Conservation (phyloP, 53 echinoderm and acorn worm genomes). For the Mesocentrotus franciscanus region DNA sequence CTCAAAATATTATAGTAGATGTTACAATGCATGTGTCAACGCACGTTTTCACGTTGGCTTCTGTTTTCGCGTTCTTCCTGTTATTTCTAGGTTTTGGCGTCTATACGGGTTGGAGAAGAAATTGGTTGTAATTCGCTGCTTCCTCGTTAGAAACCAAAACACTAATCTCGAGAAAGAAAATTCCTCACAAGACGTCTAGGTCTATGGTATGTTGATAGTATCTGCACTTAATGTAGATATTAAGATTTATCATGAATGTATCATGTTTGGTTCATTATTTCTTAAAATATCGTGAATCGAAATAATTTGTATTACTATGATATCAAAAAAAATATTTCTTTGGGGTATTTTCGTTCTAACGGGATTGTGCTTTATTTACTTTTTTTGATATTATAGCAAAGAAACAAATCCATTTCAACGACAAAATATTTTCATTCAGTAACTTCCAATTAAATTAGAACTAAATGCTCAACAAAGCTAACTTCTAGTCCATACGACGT, state of each 20-base stretch:
- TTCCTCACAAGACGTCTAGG: neutral
- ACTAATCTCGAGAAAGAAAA: neutral
- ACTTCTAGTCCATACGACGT: no score
- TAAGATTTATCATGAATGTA: neutral
- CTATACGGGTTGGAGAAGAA: neutral
- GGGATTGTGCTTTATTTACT: no score
- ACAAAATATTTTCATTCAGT: no score
- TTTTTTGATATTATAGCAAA: no score
- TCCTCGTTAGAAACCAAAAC: constrained; percentile 21
- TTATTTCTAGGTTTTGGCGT: constrained; percentile 14
- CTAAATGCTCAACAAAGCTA: no score
- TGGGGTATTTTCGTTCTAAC: no score
- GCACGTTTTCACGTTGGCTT: constrained; percentile 4
- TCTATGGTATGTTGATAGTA: neutral
- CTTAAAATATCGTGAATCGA: no score
- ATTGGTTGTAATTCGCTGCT: constrained; percentile 27
- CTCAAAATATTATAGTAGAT: neutral
- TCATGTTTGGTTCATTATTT: no score
- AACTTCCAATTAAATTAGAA: no score
- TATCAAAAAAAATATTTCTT: no score
- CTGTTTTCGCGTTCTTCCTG: constrained; percentile 16
- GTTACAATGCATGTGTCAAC: neutral
- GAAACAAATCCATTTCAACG: no score
- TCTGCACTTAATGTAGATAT: neutral
- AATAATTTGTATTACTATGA: no score